phyloP scores from a whole-genome alignment of 1,140 invertebrate species.

The Lepidurus apus region DNA sequence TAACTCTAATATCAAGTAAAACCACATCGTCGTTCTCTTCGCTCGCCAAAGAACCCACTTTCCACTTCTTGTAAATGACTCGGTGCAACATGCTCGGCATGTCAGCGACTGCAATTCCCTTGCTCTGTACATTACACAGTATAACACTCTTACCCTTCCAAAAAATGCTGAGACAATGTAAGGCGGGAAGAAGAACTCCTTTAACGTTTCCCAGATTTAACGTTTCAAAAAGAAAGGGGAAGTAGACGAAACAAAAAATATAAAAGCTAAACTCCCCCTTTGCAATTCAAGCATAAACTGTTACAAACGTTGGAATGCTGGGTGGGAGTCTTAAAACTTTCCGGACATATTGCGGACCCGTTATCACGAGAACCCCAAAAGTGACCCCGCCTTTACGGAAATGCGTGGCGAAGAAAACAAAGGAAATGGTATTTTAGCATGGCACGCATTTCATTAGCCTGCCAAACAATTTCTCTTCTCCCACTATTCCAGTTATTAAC shows the following conservation, averaged over 20 bases:
- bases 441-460: not conserved
- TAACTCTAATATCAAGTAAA: not conserved
- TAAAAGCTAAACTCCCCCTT: too few species aligned
- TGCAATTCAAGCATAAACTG: too few species aligned
- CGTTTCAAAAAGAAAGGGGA: too few species aligned
- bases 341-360: not conserved
- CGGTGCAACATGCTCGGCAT: not conserved
- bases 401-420: not conserved
- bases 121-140: not conserved
- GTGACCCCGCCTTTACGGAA: conserved; percentile 12
- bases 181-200: too few species aligned
- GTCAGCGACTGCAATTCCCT: not conserved
- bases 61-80: not conserved
- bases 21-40: not conserved
- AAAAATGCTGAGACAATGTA: not conserved
- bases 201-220: too few species aligned
- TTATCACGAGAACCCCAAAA: not conserved
- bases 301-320: too few species aligned
- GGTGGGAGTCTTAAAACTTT: too few species aligned
- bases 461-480: too few species aligned
- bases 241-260: too few species aligned
- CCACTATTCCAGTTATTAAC: too few species aligned
- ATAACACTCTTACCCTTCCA: conserved; percentile 6
- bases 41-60: not conserved
- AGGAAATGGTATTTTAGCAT: not conserved